phyloP scores from a whole-genome alignment of 2,113 vertebrate species.

The Hemichromis elongatus region DNA sequence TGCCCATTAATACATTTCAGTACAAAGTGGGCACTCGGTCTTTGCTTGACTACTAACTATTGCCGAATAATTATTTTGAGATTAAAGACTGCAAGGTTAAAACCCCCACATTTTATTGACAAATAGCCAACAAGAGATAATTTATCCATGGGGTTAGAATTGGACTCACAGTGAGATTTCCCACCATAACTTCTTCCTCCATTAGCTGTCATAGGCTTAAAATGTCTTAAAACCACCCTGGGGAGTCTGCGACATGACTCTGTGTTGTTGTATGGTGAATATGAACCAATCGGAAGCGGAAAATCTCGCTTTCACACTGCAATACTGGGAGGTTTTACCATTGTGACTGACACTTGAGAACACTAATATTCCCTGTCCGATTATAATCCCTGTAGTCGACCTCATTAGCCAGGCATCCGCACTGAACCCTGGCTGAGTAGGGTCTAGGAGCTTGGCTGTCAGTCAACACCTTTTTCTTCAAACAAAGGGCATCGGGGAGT shows the following conservation, averaged over 20 bases:
- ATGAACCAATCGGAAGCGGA: constrained; percentile 53
- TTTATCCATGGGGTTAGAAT: constrained; percentile 48
- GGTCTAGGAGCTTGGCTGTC: constrained; percentile 69
- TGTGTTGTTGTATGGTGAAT: constrained; percentile 61
- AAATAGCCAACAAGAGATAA: constrained; percentile 49
- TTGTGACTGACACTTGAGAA: constrained; percentile 72
- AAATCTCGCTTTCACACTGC: constrained; percentile 42
- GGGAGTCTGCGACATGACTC: constrained; percentile 52
- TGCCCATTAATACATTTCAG: constrained; percentile 49
- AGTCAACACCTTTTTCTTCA: constrained; percentile 73
- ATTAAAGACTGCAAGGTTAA: constrained; percentile 53
- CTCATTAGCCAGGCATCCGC: constrained; percentile 76
- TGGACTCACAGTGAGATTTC: constrained; percentile 56
- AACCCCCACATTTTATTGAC: constrained; percentile 44
- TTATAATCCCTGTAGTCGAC: constrained; percentile 73
- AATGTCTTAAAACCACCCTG: constrained; percentile 46
- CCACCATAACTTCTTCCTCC: constrained; percentile 61
- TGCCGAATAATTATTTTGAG: constrained; percentile 27
- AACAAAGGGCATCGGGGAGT: constrained; percentile 66
- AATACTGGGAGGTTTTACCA: constrained; percentile 61
- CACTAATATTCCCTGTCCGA: constrained; percentile 72
- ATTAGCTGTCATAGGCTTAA: constrained; percentile 51
- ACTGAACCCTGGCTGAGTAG: constrained; percentile 72
- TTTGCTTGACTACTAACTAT: constrained; percentile 11
- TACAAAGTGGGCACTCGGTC: background rate